These are phyloP conservation scores for Siniperca chuatsi DNA, from an alignment of 2,113 vertebrate species.

Conservation along the genomic window DNA sequence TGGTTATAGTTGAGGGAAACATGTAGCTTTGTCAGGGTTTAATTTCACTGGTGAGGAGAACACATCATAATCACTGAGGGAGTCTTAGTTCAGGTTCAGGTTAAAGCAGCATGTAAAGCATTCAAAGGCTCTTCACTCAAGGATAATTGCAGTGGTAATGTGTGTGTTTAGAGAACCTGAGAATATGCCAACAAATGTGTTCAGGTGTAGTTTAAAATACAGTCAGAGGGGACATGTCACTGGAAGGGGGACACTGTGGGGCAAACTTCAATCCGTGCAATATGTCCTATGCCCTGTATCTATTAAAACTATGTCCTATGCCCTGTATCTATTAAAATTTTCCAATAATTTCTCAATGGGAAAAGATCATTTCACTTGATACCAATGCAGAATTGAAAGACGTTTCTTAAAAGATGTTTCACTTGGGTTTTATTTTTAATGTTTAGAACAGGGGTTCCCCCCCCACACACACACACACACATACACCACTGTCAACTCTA, in stretches of 20 bases:
- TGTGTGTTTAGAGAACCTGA: conserved; percentile 36
- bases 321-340: not conserved
- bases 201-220: conserved; percentile 14
- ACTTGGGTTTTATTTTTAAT: not conserved
- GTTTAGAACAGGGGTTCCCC: not conserved
- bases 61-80: conserved; percentile 14
- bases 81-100: conserved; percentile 38
- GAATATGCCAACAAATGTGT: conserved; percentile 14
- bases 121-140: conserved; percentile 49
- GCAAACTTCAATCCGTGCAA: not conserved
- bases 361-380: not conserved
- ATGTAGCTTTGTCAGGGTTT: conserved; percentile 28
- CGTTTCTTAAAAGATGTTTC: not conserved
- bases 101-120: conserved; percentile 39
- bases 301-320: not conserved
- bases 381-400: not conserved
- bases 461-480: not conserved
- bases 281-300: not conserved
- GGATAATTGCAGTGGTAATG: conserved; percentile 44
- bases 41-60: conserved; percentile 20
- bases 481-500: no score
- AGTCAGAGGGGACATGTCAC: not conserved
- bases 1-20: not conserved
- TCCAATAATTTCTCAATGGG: not conserved
- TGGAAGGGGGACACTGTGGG: not conserved